Conservation (phyloP, 2,113 vertebrate species). For the Baryphthengus martii region DNA sequence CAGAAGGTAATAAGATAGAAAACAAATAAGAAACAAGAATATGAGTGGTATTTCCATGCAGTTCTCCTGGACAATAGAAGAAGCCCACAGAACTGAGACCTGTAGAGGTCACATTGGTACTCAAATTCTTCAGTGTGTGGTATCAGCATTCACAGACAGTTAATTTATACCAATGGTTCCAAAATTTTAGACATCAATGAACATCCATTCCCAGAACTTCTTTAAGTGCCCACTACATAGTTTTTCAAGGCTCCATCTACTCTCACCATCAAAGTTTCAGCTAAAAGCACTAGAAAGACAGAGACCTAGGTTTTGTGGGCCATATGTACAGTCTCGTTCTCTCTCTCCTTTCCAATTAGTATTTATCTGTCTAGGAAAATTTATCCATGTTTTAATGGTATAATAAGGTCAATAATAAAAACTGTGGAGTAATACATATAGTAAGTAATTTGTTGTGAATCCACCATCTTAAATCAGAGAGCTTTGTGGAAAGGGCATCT, state of each 20-base stretch:
- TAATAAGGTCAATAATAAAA: neutral
- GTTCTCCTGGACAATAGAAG: neutral
- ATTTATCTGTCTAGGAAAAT: neutral
- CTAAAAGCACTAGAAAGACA: neutral
- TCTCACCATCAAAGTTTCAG: neutral
- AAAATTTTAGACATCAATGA: neutral
- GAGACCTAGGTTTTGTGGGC: neutral
- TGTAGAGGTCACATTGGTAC: neutral
- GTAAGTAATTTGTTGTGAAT: neutral
- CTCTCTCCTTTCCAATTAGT: neutral
- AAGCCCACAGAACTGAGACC: neutral
- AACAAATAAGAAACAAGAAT: neutral
- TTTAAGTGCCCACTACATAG: neutral
- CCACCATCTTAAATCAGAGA: neutral
- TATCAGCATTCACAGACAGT: neutral
- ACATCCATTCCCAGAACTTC: neutral
- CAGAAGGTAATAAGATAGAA: neutral
- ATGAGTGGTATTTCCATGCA: neutral
- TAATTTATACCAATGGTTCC: neutral
- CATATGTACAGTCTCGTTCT: neutral
- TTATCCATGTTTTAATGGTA: neutral
- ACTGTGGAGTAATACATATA: neutral
- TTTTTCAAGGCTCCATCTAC: neutral
- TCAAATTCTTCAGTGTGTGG: neutral
- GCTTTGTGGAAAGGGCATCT: neutral